Conservation (phyloP, 2,113 vertebrate species). For the Columba livia region DNA sequence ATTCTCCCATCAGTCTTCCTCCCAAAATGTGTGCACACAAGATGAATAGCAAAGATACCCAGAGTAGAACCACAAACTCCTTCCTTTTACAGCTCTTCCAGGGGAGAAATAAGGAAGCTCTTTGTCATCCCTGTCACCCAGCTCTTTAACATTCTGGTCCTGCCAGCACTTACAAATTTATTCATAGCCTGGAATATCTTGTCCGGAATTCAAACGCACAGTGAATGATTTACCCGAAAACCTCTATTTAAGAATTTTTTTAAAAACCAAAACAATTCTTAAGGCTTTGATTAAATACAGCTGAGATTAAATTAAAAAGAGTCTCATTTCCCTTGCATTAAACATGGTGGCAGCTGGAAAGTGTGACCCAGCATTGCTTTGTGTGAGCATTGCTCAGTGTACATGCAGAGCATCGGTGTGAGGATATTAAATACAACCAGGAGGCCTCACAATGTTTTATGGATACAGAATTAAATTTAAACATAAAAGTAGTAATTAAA, state of each 20-base stretch:
- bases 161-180: conserved; percentile 60
- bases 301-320: conserved; percentile 63
- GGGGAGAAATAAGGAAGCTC: neutral
- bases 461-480: conserved; percentile 4
- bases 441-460: conserved; percentile 14
- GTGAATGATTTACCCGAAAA: conserved; percentile 48
- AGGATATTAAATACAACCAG: conserved; percentile 35
- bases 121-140: neutral
- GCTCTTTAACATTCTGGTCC: conserved; percentile 47
- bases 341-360: conserved; percentile 29
- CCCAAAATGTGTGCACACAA: neutral
- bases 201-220: conserved; percentile 46
- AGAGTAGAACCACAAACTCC: neutral
- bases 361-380: conserved; percentile 24
- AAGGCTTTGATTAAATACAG: conserved; percentile 74
- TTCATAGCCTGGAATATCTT: conserved; percentile 65
- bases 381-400: conserved; percentile 1
- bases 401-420: neutral
- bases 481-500: conserved; percentile 22
- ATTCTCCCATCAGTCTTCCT: neutral
- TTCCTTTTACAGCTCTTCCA: neutral
- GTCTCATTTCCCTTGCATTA: conserved; percentile 64
- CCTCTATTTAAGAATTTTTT: conserved; percentile 51
- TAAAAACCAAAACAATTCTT: conserved; percentile 62
- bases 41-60: neutral